Percentiles rank a stretch among this genome's conserved stretches.
Conservation (phyloP, 2,797 vertebrate genomes). For the Onychomys leucogaster region DNA sequence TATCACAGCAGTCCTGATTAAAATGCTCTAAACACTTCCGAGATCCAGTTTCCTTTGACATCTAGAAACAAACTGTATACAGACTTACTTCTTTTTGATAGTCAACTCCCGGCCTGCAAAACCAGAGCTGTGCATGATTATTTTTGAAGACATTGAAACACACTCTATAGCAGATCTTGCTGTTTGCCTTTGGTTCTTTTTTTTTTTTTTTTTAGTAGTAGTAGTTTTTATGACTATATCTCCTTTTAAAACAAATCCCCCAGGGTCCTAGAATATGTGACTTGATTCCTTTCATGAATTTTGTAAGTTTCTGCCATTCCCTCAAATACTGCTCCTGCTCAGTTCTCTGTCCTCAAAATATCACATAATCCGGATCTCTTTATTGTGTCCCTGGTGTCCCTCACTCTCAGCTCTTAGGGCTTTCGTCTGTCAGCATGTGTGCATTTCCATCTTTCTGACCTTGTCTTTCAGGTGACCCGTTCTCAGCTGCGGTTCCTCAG, state of each 20-base stretch:
- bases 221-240: neutral
- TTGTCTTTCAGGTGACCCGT: neutral
- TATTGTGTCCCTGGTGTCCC: neutral
- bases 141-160: constrained; percentile 28
- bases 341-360: neutral
- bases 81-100: neutral
- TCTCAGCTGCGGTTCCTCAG: neutral
- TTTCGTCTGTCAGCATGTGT: neutral
- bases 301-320: neutral
- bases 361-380: neutral
- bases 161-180: neutral
- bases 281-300: constrained; percentile 10
- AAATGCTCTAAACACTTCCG: neutral
- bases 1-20: neutral
- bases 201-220: neutral
- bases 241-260: neutral
- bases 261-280: neutral
- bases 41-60: neutral
- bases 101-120: neutral
- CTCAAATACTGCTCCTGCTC: neutral
- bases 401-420: neutral
- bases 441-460: neutral
- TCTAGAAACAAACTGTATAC: neutral
- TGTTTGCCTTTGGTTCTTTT: neutral
- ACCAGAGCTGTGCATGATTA: neutral